Evolutionary conservation across 2,797 vertebrate genomes (phyloP).

Genomic region (Chrosomus eos): DNA sequence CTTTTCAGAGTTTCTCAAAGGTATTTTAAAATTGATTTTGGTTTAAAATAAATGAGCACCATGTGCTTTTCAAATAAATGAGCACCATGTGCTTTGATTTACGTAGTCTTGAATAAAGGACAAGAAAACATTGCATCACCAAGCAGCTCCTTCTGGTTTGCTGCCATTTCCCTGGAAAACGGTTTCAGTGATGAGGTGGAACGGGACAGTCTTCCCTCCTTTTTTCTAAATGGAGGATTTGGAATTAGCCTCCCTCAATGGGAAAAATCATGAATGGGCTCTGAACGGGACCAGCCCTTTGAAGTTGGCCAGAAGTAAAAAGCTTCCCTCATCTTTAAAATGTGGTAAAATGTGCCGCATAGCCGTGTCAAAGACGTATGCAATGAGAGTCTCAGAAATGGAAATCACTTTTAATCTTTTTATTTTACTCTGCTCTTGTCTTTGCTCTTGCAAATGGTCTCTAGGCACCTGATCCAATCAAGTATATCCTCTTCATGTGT

Average conservation of each 20-base stretch:
- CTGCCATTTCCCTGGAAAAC: conserved; percentile 17
- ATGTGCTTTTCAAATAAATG: conserved; percentile 6
- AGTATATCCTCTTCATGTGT: conserved; percentile 6
- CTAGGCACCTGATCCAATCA: conserved; percentile 13
- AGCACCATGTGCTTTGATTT: neutral
- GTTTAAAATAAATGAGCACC: neutral
- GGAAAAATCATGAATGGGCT: conserved; percentile 29
- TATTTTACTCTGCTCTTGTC: conserved; percentile 38
- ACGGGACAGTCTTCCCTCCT: conserved; percentile 15
- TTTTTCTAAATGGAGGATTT: conserved; percentile 50
- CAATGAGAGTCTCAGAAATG: conserved; percentile 48
- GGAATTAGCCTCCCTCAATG: conserved; percentile 34
- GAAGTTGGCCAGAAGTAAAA: conserved; percentile 64
- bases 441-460: conserved; percentile 31
- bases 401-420: conserved; percentile 53
- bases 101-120: neutral
- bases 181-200: conserved; percentile 6
- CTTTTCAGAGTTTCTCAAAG: neutral
- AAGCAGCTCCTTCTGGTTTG: neutral
- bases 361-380: conserved; percentile 43
- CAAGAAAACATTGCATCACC: conserved; percentile 4
- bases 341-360: conserved; percentile 56
- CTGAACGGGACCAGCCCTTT: conserved; percentile 55
- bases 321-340: conserved; percentile 50
- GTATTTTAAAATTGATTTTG: neutral